These are phyloP conservation scores for Drosophila lini DNA, from an alignment of 1,140 invertebrate genomes.

Conservation along the genomic window DNA sequence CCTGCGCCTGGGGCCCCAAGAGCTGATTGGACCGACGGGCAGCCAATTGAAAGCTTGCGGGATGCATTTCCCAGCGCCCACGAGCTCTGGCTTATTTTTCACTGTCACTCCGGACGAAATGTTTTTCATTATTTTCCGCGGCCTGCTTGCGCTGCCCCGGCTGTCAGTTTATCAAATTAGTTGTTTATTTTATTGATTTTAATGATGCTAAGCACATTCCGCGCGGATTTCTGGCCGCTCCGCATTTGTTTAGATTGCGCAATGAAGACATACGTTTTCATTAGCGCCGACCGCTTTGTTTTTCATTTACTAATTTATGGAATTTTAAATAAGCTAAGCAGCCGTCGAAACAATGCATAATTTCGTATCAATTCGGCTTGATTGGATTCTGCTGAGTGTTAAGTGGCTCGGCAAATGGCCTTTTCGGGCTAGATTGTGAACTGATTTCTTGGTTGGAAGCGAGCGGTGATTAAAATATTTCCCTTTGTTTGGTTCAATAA, in stretches of 20 bases:
- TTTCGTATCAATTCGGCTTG: conserved; percentile 34
- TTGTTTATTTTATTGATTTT: conserved; percentile 82
- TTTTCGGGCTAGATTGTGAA: conserved; percentile 14
- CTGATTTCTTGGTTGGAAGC: conserved; percentile 7
- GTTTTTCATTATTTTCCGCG: conserved; percentile 31
- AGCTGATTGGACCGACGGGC: conserved; percentile 39
- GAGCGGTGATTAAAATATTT: neutral
- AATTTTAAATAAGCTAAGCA: conserved; percentile 73
- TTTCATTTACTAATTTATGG: conserved; percentile 72
- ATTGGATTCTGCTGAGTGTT: conserved; percentile 40
- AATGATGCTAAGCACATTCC: conserved; percentile 78
- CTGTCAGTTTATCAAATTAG: conserved; percentile 63
- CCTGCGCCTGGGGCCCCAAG: conserved; percentile 26
- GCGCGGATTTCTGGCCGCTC: conserved; percentile 36
- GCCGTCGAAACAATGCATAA: conserved; percentile 36
- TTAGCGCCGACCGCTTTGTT: conserved; percentile 56
- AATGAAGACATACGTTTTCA: conserved; percentile 79
- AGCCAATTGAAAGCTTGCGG: conserved; percentile 51
- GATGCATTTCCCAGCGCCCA: conserved; percentile 34
- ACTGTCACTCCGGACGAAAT: conserved; percentile 40
- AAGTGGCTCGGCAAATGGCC: conserved; percentile 35
- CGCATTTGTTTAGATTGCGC: conserved; percentile 53
- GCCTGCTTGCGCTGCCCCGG: conserved; percentile 14
- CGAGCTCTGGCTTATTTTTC: conserved; percentile 29
- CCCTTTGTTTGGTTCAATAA: neutral